These are phyloP conservation scores for Leucoptera coffeella DNA, from an alignment of 2,888 invertebrate genomes.

Conservation along the genomic window DNA sequence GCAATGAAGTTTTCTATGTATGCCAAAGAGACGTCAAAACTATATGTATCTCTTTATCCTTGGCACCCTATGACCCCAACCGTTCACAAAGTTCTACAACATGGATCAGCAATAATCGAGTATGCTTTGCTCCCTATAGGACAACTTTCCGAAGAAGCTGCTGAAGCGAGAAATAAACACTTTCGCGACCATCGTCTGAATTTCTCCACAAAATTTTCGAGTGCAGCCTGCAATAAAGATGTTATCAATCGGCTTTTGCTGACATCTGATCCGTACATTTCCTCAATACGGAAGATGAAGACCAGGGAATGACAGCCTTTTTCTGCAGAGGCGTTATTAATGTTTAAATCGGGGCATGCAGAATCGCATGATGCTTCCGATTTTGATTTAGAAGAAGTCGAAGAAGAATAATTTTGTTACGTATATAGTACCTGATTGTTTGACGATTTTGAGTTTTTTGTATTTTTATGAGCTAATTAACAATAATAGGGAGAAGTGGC, in stretches of 20 bases:
- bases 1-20: not conserved
- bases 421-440: no score
- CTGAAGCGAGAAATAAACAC: slow-evolving; percentile 5
- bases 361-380: no score
- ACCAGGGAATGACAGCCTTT: not conserved
- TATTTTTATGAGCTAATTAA: no score
- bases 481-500: no score
- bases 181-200: slow-evolving; percentile 5
- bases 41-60: slow-evolving; percentile 1
- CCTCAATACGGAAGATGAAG: not conserved
- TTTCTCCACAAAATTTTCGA: not conserved
- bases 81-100: slow-evolving; percentile 4
- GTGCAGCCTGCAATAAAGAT: not conserved
- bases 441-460: no score
- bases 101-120: slow-evolving; percentile 3
- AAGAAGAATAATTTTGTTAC: no score
- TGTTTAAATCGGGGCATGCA: no score
- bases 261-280: not conserved
- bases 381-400: no score
- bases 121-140: slow-evolving; percentile 1
- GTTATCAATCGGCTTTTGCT: slow-evolving; percentile 1
- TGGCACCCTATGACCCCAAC: slow-evolving; percentile 4
- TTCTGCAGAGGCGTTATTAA: not conserved
- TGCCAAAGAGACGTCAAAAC: slow-evolving; percentile 1
- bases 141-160: slow-evolving; percentile 3